Evolutionary conservation across 2,797 vertebrate genomes (phyloP).

Genomic region (Scleropages formosus): DNA sequence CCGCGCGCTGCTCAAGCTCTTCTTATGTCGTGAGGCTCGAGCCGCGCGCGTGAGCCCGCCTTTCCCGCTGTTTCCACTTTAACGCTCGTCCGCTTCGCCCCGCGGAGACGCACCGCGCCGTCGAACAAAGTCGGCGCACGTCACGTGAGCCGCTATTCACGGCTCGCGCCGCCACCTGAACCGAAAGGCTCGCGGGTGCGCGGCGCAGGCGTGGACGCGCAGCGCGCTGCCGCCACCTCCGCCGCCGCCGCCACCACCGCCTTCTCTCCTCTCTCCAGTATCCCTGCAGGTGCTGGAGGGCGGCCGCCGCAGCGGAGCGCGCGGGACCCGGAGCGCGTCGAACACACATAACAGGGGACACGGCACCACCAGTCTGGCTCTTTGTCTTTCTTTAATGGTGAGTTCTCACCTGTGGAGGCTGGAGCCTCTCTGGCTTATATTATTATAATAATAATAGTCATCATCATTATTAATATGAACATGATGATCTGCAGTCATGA

Average conservation of each 20-base stretch:
- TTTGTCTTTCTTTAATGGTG: constrained; percentile 30
- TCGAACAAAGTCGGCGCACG: too few relatives aligned
- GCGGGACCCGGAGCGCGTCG: background rate
- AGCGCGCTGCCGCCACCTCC: constrained; percentile 28
- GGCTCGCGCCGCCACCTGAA: constrained; percentile 55
- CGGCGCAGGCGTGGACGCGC: constrained; percentile 36
- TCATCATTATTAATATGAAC: too few relatives aligned
- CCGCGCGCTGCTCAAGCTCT: too few relatives aligned
- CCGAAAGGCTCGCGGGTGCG: constrained; percentile 54
- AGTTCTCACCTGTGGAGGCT: constrained; percentile 14
- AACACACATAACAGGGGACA: constrained; percentile 3
- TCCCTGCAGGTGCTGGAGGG: constrained; percentile 45
- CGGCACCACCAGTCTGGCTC: constrained; percentile 4
- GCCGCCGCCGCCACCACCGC: constrained; percentile 14
- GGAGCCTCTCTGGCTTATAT: background rate
- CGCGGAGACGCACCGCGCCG: too few relatives aligned
- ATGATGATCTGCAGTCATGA: too few relatives aligned
- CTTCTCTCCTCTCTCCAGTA: constrained; percentile 35
- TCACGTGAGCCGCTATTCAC: background rate
- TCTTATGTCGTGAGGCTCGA: too few relatives aligned
- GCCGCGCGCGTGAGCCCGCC: too few relatives aligned
- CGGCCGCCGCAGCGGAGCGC: constrained; percentile 27
- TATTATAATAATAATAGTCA: too few relatives aligned
- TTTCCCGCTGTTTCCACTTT: too few relatives aligned
- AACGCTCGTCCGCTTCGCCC: too few relatives aligned